phyloP scores from a whole-genome alignment of 2,888 invertebrate species.

The Sepioteuthis lessoniana region DNA sequence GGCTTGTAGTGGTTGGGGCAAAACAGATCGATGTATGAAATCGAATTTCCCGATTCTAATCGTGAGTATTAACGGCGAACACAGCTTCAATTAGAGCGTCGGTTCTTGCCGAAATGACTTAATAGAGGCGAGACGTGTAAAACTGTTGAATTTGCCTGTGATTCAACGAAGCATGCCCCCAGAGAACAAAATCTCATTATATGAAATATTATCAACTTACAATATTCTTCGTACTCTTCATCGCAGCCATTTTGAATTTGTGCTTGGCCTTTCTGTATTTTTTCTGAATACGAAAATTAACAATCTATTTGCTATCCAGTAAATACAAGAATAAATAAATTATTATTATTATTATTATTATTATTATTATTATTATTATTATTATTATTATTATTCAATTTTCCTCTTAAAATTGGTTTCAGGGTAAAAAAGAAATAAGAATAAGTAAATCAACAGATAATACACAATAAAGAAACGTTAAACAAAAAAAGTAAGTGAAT shows the following conservation, averaged over 20 bases:
- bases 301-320: conserved; percentile 6
- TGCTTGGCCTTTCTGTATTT: background rate
- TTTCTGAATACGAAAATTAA: background rate
- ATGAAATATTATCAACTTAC: conserved; percentile 33
- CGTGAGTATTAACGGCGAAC: background rate
- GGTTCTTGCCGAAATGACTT: conserved; percentile 1
- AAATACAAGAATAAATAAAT: background rate
- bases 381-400: conserved; percentile 4
- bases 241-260: background rate
- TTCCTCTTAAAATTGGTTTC: conserved; percentile 33
- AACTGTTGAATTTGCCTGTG: conserved; percentile 18
- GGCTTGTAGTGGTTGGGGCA: background rate
- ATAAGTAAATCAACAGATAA: background rate
- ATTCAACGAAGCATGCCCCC: conserved; percentile 33
- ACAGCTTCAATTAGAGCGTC: conserved; percentile 10
- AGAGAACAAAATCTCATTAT: conserved; percentile 33
- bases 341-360: background rate
- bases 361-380: background rate
- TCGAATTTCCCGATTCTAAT: background rate
- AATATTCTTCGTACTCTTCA: conserved; percentile 33
- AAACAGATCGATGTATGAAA: conserved; percentile 10
- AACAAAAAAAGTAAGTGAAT: background rate
- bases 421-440: background rate
- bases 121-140: conserved; percentile 24
- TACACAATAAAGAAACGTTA: background rate